Evolutionary conservation across 2,113 vertebrate species (phyloP).

Genomic region (Morone chrysops): DNA sequence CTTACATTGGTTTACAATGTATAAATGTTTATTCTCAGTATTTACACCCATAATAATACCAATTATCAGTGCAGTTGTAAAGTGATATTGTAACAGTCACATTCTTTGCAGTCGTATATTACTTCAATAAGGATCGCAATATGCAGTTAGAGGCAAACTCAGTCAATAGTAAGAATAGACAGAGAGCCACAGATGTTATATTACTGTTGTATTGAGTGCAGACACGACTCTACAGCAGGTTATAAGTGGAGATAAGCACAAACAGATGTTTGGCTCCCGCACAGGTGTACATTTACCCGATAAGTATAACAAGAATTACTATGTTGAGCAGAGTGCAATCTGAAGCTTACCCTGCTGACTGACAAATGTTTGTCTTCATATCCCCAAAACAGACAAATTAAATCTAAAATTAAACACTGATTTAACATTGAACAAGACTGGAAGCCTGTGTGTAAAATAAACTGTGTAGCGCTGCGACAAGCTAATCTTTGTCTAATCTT

Average conservation of each 20-base stretch:
- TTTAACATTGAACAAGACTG: not conserved
- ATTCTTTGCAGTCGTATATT: not conserved
- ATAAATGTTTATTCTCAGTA: not conserved
- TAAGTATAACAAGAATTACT: not conserved
- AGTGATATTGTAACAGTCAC: not conserved
- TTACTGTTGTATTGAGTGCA: conserved; percentile 28
- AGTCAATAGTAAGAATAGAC: not conserved
- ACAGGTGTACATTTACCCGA: conserved; percentile 37
- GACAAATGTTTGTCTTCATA: not conserved
- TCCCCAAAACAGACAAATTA: not conserved
- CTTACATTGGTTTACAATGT: not conserved
- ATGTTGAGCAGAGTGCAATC: not conserved
- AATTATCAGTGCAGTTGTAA: not conserved
- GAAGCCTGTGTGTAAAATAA: not conserved
- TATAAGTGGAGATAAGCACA: conserved; percentile 6
- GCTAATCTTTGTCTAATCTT: not conserved
- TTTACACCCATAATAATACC: not conserved
- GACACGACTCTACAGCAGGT: conserved; percentile 22
- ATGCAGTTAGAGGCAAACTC: conserved; percentile 14
- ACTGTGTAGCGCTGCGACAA: not conserved
- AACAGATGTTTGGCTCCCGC: conserved; percentile 27
- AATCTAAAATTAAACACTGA: not conserved
- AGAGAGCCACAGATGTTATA: conserved; percentile 30
- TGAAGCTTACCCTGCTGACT: not conserved
- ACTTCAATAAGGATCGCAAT: not conserved